phyloP scores from a whole-genome alignment of 2,888 invertebrate genomes.

The Rhogogaster chlorosoma region DNA sequence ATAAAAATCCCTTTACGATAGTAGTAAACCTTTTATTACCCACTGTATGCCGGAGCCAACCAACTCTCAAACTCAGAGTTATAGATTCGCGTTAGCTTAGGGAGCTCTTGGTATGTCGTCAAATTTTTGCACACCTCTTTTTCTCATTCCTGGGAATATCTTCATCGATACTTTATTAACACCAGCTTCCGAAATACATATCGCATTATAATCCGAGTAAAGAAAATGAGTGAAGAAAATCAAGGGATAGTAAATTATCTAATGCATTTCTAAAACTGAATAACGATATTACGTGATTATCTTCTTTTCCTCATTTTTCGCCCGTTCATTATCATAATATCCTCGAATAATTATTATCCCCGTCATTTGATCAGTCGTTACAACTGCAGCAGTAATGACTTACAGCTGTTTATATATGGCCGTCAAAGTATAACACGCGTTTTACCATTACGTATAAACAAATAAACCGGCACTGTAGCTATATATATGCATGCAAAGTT shows the following conservation, averaged over 20 bases:
- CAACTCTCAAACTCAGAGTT: slow-evolving; percentile 32
- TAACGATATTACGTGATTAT: background rate
- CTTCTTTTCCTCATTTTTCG: background rate
- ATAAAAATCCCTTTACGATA: slow-evolving; percentile 46
- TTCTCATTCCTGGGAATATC: background rate
- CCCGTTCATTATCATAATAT: background rate
- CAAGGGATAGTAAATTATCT: background rate
- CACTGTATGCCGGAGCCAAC: slow-evolving; percentile 18
- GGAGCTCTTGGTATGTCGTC: background rate
- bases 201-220: background rate
- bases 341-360: background rate
- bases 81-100: slow-evolving; percentile 29
- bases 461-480: background rate
- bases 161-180: background rate
- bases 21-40: slow-evolving; percentile 41
- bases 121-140: slow-evolving; percentile 17
- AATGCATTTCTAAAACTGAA: background rate
- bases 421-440: background rate
- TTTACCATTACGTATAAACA: background rate
- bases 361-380: slow-evolving; percentile 12
- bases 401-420: background rate
- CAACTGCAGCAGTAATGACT: background rate
- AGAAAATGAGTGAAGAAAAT: background rate
- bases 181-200: background rate
- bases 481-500: background rate